A percentile compares a stretch with the other conserved stretches of the same genome.
These are phyloP conservation scores for Papilio demoleus DNA, from an alignment of 2,888 invertebrate genomes.

Conservation along the genomic window DNA sequence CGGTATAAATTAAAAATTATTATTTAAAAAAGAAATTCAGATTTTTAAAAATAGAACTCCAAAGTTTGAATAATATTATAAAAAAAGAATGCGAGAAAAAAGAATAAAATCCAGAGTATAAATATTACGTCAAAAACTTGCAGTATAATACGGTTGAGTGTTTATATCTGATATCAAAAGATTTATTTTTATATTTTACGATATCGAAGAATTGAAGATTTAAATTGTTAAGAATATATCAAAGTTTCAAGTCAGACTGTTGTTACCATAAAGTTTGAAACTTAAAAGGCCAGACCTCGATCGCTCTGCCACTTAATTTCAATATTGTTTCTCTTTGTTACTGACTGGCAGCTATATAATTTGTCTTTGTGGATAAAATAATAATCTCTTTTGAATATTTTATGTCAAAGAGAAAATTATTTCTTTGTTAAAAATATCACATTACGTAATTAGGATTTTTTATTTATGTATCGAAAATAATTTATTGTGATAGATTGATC, in stretches of 20 bases:
- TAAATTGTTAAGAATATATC: background rate
- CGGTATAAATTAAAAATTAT: no score
- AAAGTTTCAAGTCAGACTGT: background rate
- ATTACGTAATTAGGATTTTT: no score
- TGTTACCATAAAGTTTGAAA: slow-evolving; percentile 3
- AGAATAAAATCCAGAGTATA: background rate
- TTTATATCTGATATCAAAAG: background rate
- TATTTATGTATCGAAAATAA: no score
- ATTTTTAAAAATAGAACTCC: no score
- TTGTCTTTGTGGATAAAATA: background rate
- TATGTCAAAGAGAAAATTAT: no score
- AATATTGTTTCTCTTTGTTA: slow-evolving; percentile 14
- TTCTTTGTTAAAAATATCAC: no score
- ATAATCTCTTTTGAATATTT: background rate
- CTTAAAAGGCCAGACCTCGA: background rate
- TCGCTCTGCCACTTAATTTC: slow-evolving; percentile 9
- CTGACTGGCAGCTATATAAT: background rate
- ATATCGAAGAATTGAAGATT: background rate
- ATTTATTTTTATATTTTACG: background rate
- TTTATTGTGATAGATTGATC: no score
- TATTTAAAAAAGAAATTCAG: no score
- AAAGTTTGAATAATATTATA: no score
- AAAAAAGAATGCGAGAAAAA: no score
- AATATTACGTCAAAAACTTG: background rate
- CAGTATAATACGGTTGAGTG: background rate